A percentile compares a stretch with the other conserved stretches of the same genome.
phyloP scores from a whole-genome alignment of 30 jellyfish, hydroid and myxozoan genomes.

The Aurelia sp. region DNA sequence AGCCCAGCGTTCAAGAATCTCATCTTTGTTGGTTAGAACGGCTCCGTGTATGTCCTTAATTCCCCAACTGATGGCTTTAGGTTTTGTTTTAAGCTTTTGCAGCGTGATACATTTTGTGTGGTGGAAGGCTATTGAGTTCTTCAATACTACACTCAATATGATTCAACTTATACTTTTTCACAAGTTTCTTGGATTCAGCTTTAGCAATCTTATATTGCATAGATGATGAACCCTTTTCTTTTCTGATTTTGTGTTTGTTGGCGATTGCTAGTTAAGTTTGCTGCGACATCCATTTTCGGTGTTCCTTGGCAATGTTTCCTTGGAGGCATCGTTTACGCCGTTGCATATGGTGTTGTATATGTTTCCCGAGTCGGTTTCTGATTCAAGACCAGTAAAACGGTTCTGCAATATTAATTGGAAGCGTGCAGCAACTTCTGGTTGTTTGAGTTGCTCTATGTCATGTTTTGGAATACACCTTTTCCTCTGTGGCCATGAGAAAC shows the following conservation, averaged over 20 bases:
- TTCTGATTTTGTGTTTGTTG: constrained; percentile 10
- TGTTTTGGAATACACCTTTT: constrained; percentile 8
- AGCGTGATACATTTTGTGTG: constrained; percentile 33
- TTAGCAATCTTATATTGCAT: constrained; percentile 15
- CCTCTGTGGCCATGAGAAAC: constrained; percentile 18
- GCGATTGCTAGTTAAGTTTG: constrained; percentile 13
- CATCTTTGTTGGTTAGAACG: constrained; percentile 2
- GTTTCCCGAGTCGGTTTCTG: constrained; percentile 8
- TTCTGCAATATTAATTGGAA: neutral
- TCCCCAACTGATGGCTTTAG: constrained; percentile 15
- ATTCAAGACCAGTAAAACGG: constrained; percentile 19
- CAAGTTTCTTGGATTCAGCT: constrained; percentile 31
- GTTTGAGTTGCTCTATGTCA: constrained; percentile 9
- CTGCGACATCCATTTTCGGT: constrained; percentile 33
- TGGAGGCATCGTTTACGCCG: constrained; percentile 36
- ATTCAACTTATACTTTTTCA: neutral
- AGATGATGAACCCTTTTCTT: constrained; percentile 12
- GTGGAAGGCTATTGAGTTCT: constrained; percentile 45
- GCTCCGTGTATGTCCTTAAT: constrained; percentile 32
- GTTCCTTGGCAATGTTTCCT: constrained; percentile 19
- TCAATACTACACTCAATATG: constrained; percentile 7
- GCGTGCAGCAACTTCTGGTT: neutral
- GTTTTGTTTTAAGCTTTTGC: constrained; percentile 34
- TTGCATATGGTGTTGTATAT: neutral
- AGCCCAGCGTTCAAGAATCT: constrained; percentile 42